A percentile compares a stretch with the other conserved stretches of the same genome.
Evolutionary conservation across 2,888 invertebrate genomes (phyloP).

Genomic region (Melinopterus prodromus): DNA sequence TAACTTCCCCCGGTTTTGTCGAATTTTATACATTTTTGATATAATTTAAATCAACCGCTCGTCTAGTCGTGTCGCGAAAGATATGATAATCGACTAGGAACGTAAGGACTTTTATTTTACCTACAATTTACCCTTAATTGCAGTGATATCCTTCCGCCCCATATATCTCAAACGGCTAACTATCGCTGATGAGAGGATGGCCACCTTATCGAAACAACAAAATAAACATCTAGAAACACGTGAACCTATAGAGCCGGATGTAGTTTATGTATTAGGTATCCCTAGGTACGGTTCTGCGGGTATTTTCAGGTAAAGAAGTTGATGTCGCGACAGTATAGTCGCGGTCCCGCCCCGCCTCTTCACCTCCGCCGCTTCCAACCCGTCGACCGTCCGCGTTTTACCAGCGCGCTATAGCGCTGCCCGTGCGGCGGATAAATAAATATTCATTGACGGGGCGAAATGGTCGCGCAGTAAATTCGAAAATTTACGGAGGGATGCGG

Average conservation of each 20-base stretch:
- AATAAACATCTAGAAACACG: not conserved
- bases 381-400: not conserved
- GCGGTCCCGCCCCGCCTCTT: slow-evolving; percentile 10
- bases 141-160: not conserved
- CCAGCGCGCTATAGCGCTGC: slow-evolving; percentile 1
- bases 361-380: slow-evolving; percentile 14
- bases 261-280: not conserved
- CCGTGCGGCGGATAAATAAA: slow-evolving; percentile 22
- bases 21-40: no score
- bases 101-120: no score
- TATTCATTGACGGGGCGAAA: slow-evolving; percentile 25
- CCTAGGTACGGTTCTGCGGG: not conserved
- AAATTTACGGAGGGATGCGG: slow-evolving; percentile 28
- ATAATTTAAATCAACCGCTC: no score
- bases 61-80: no score
- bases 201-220: not conserved
- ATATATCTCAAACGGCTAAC: not conserved
- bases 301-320: slow-evolving; percentile 7
- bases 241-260: not conserved
- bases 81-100: no score
- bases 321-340: slow-evolving; percentile 15
- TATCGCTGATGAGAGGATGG: not conserved
- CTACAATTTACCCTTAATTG: no score
- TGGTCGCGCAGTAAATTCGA: slow-evolving; percentile 29
- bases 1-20: no score